Base-by-base conservation (phyloP, 1,140 invertebrate genomes). In the Lasaia peninsularis region DNA sequence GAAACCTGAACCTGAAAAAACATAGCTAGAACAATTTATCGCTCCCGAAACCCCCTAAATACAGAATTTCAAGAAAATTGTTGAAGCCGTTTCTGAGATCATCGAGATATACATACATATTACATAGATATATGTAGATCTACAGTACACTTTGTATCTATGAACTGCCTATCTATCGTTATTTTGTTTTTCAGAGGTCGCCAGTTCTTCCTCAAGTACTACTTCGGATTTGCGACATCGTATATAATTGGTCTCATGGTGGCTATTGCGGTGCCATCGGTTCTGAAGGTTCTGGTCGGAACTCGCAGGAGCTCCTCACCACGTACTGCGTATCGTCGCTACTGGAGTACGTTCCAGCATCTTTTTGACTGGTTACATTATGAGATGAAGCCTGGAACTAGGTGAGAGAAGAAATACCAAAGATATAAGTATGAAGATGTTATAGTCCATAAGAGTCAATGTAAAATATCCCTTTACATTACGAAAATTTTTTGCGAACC, bases 301-400 rank as follows among this genome's bases (percentile, higher is more conserved):
- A 94, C 94, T 0, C 86, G 90, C 0, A 91, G 92, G 59, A 94
- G 93, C 0, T 90, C 89, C 14, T 91, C 90, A 2, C 80, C 90
- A 0, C 86, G 89, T n/a, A 90, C 90, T 0, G 93, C 95, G 0
- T 96, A 95, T 75, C 92, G 90, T 57, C 90, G 96, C 65, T 97
- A 97, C 72, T 73, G 94, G 6, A 91, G 91, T 1, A 95, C 94
- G 0, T 86, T 94, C 28, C 83, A 93, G 2, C 94, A 96, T 66
- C 92, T 94, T 20, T 80, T 92, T 4, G 73, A 91, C 1, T 97
- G 96, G 96, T 95, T 94, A 67, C 79, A 91, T 12, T 86, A 92
- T 31, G 89, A 93, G 20, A 88, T 94, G 7, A 65, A 61, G 28
- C 63, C 63, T 14, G 63, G 63, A n/a, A 55, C 63, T 2, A 32